phyloP scores from a whole-genome alignment of 2,888 invertebrate genomes.

The Diarsia dahlii region DNA sequence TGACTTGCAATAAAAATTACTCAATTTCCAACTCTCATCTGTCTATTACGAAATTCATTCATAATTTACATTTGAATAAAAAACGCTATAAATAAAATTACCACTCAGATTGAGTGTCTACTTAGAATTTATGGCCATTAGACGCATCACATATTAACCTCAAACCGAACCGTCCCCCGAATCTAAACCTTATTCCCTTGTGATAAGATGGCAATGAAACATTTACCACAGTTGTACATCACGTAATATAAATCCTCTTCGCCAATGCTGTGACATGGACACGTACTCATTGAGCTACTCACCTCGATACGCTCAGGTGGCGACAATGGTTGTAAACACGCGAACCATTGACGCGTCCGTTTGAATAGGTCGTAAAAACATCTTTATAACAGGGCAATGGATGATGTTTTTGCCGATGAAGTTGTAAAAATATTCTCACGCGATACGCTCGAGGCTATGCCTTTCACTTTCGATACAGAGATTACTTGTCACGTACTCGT shows the following conservation, averaged over 20 bases:
- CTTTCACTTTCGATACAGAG: conserved; percentile 78
- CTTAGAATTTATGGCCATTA: conserved; percentile 57
- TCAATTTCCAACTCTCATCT: conserved; percentile 17
- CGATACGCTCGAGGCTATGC: conserved; percentile 73
- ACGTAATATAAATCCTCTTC: conserved; percentile 68
- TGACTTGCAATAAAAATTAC: conserved; percentile 28
- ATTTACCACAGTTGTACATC: conserved; percentile 61
- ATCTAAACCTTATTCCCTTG: conserved; percentile 49
- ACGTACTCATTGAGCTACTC: conserved; percentile 61
- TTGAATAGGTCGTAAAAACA: conserved; percentile 40
- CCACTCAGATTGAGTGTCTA: conserved; percentile 56
- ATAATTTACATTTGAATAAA: conserved; percentile 45
- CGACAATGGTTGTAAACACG: conserved; percentile 28
- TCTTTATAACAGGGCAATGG: conserved; percentile 54
- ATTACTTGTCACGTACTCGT: conserved; percentile 67
- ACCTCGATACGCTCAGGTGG: conserved; percentile 35
- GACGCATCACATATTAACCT: conserved; percentile 45
- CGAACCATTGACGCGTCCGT: conserved; percentile 55
- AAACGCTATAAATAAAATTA: conserved; percentile 59
- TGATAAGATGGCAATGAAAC: conserved; percentile 45
- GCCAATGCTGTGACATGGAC: conserved; percentile 63
- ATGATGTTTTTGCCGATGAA: conserved; percentile 43
- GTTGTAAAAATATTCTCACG: conserved; percentile 68
- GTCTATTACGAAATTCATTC: conserved; percentile 44
- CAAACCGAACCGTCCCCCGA: conserved; percentile 13